Evolutionary conservation across 2,888 invertebrate species (phyloP), one percentile per base, ranked within the genome.

Genomic region (Eledona agricola): DNA sequence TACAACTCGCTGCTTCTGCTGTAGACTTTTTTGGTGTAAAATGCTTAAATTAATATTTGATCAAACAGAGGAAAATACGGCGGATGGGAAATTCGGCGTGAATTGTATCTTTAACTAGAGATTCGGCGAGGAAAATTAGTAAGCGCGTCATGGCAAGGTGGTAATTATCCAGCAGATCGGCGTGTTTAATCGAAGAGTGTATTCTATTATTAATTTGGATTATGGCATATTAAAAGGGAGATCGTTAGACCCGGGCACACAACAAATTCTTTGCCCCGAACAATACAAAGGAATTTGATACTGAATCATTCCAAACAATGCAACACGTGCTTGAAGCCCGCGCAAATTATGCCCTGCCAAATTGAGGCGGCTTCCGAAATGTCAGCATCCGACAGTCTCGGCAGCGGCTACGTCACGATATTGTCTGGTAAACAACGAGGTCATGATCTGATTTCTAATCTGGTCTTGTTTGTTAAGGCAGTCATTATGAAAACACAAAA

Each of bases 141-240:
- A 47, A 47, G 7, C 37, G 47, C 34, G 37, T 10, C 47, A 22
- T 47, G 45, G 51, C 25, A 22, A 42, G 57, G 55, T 47, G 42
- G 49, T 58, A 58, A 62, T 63, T 63, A 63, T 55, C 23, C 59
- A 55, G 60, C 58, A 60, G 60, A 63, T 63, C 62, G 60, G 45
- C 28, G 31, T 6, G 55, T 34, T 34, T 60, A 63, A 63, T 63
- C 58, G 45, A 43, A 51, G 58, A 59, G 60, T 58, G 50, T 53
- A 31, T 58, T 63, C 60, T 60, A 59, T 59, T 63, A 63, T 59
- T 60, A 59, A 59, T 58, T 57, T 58, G 50, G 42, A 38, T 51
- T 37, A 47, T 58, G n/a, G 60, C 58, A 57, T 60, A 55, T 57
- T 57, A 57, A 57, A 56, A 53, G 20, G 42, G 7, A 34, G 19